Evolutionary conservation across 2,797 vertebrate species (phyloP), one percentile per base, ranked within the genome.

Genomic region (Danio jaintianensis): DNA sequence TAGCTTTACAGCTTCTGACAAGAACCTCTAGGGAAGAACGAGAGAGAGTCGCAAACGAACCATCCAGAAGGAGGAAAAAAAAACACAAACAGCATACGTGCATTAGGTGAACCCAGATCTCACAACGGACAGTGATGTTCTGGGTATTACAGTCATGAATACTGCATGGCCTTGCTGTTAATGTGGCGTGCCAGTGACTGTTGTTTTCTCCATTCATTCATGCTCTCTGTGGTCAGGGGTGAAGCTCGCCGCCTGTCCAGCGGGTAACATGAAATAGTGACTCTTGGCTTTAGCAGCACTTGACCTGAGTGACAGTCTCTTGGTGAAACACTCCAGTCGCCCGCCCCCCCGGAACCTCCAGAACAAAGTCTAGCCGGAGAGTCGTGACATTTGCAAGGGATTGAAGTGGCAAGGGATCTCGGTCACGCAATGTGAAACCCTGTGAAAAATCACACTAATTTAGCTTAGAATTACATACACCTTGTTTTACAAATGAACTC

Each of bases 71-170:
- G 52, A 38, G 53, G 22, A 38, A 58, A 62, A 45, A 52, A 18
- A 29, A 29, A 29, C 29, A n/a, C 48, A 79, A 55, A 81, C 83
- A 63, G 42, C 48, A 71, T 9, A 71, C 63, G 70, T 81, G 70
- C 78, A 83, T 78, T 76, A 84, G 66, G 45, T 36, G 18, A 79
- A 43, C 64, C 47, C 45, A 69, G 43, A 76, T 69, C 66, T 66
- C 76, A 61, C 76, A 45, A 53, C 3, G 9, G 62, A 59, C 58
- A 48, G 80, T 78, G 11, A 45, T 62, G 62, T 59, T 64, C 48
- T 55, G 61, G 15, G 62, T 53, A 74, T 67, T 78, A 55, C 43
- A 22, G 12, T 70, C 42, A 75, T 79, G 53, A 82, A 75, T 68
- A 82, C 47, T 80, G 67, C 77, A 72, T 62, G 62, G 13, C n/a